Conservation (phyloP, 1,140 invertebrate genomes). For the Rhynchophorus ferrugineus region DNA sequence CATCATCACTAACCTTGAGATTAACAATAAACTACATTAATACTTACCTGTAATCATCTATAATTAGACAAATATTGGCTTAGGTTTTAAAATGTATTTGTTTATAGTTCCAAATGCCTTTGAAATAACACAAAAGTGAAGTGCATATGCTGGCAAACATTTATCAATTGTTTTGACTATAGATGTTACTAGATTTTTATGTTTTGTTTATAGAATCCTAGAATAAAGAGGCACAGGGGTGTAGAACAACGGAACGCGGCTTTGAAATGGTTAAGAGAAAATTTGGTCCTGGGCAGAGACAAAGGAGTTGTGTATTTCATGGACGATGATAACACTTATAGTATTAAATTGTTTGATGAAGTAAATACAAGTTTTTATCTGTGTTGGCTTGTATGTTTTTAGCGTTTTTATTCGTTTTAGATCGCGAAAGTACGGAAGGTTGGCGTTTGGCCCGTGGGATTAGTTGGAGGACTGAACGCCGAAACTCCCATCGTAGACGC, state of each 20-base stretch:
- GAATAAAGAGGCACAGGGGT: conserved; percentile 88
- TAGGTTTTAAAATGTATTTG: too few relatives aligned
- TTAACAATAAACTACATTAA: too few relatives aligned
- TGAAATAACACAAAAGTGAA: too few relatives aligned
- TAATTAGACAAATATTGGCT: too few relatives aligned
- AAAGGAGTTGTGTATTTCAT: conserved; percentile 92
- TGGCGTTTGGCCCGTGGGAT: conserved; percentile 95
- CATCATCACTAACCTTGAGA: too few relatives aligned
- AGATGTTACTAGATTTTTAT: too few relatives aligned
- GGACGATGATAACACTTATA: conserved; percentile 97
- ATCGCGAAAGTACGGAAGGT: conserved; percentile 80
- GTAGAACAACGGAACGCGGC: conserved; percentile 90
- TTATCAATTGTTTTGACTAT: too few relatives aligned
- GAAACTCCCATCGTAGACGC: conserved; percentile 70
- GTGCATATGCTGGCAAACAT: too few relatives aligned
- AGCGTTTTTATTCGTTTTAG: conserved; percentile 38
- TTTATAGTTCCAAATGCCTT: too few relatives aligned
- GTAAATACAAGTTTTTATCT: conserved; percentile 42
- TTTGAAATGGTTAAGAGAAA: conserved; percentile 75
- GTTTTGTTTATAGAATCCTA: conserved; percentile 52
- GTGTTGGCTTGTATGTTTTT: not conserved
- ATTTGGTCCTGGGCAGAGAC: conserved; percentile 49
- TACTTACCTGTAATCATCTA: too few relatives aligned
- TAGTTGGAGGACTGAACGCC: conserved; percentile 84
- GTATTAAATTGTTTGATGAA: conserved; percentile 82